Base-by-base conservation (phyloP, 2,888 invertebrate genomes). In the Hyalella azteca region DNA sequence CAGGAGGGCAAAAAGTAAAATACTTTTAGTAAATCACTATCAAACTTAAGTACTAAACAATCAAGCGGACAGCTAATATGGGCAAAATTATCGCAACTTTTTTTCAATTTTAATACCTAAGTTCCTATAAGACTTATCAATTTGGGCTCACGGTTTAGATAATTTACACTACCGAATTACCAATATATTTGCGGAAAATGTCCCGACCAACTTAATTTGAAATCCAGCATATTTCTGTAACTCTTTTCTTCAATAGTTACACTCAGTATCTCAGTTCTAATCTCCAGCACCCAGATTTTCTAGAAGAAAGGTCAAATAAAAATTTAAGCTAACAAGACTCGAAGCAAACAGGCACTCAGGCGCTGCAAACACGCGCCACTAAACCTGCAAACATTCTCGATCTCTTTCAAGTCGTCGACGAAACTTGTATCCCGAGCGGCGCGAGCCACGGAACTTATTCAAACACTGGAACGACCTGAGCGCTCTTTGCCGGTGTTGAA, bases 331-430 rank as follows among this genome's bases (percentile, higher is more conserved):
- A 54, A 54, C 54, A 54, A 54, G 54, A 54, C 54, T 54, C 13
- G 54, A 22, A 29, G 26, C 54, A 29, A 54, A 54, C 54, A 54
- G 54, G 54, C 54, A 54, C 54, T 54, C 54, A 54, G 54, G 29
- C 54, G 54, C 54, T 1, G 54, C 54, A 54, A 54, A 54, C 54
- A 54, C 54, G 54, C 54, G 26, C 29, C 54, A 54, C 54, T 26
- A 54, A 54, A 54, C 54, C 54, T 54, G 54, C 54, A 54, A 54
- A 54, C 54, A 54, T 54, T 54, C 54, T 54, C 54, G 9, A 29
- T 54, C 54, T 54, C 54, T 54, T 54, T 54, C 54, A 54, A 54
- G 26, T 54, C 54, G 9, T 29, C 54, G 54, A 29, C 29, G 54
- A 54, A 13, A 54, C 54, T 26, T 2, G 54, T 29, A n/a, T n/a